Evolutionary conservation across 2,797 vertebrate genomes (phyloP), one percentile per base, ranked within the genome.

Genomic region (Schizopygopsis malacanthus): DNA sequence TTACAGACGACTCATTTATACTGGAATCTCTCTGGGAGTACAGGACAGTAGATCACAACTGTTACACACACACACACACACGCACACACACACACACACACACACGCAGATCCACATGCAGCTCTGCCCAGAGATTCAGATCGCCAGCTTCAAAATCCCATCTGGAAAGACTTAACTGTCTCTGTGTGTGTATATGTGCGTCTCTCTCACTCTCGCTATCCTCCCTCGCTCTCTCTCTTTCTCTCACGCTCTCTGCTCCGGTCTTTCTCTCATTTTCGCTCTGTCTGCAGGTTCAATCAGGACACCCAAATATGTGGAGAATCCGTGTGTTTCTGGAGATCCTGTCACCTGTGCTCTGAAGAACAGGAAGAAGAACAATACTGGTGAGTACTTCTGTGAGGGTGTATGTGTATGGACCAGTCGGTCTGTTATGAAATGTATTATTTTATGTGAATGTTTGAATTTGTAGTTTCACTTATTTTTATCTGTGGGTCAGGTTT

Each of bases 221-320:
- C 39, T 39, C 56, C 18, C 54, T 67, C 28, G 41, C 70, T 71
- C 52, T 50, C 9, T 22, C 41, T 50, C 41, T 43, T 1, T 78
- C 43, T 39, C 39, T 69, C 71, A 20, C 8, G 45, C 28, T 76
- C 4, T 41, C 33, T 41, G 11, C n/a, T 18, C 54, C 28, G 15
- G 18, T 72, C n/a, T 63, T 22, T 37, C 37, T 20, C 86, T 45
- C 37, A 56, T 54, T 75, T 79, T 75, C 71, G 45, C 81, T 65
- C 88, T 78, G 82, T 85, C 83, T 69, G 37, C 96, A 99, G 98
- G 98, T 96, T 95, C 95, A 0, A 88, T 96, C 94, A 97, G 97
- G 95, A 99, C 98, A 94, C 96, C 96, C 86, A 99, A 99, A 93
- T 98, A 97, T 93, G 98, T 98, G 91, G 98, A 99, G 93, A 98